Conservation (phyloP, 2,888 invertebrate species). For the Lumbricus terrestris region DNA sequence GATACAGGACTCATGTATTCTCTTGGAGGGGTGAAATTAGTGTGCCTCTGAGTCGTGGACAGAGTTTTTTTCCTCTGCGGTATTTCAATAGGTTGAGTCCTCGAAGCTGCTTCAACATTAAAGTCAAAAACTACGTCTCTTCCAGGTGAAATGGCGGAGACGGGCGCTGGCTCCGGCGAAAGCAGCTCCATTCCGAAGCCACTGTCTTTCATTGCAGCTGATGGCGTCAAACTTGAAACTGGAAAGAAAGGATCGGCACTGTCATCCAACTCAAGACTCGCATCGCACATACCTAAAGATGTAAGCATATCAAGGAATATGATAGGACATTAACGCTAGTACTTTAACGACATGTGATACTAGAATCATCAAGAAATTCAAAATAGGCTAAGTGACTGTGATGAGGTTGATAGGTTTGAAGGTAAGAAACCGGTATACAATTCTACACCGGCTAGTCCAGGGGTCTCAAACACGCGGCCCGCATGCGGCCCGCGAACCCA, state of each 20-base stretch:
- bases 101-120: background rate
- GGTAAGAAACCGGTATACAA: too few relatives aligned
- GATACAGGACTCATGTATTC: background rate
- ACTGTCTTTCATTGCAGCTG: background rate
- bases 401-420: too few relatives aligned
- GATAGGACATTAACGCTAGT: background rate
- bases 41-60: conserved; percentile 17
- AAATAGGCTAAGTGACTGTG: too few relatives aligned
- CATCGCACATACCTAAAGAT: background rate
- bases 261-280: background rate
- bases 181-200: background rate
- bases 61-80: background rate
- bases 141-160: background rate
- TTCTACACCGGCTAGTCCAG: too few relatives aligned
- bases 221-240: background rate
- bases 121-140: background rate
- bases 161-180: background rate
- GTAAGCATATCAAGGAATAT: background rate
- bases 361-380: background rate
- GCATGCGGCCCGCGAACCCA: too few relatives aligned
- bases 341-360: background rate
- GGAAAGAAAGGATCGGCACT: background rate
- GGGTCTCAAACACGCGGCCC: too few relatives aligned
- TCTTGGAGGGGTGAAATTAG: conserved; percentile 23
- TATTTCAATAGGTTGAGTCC: background rate